These are phyloP conservation scores for Trichechus manatus DNA, from an alignment of 2,113 vertebrate genomes.

Conservation along the genomic window DNA sequence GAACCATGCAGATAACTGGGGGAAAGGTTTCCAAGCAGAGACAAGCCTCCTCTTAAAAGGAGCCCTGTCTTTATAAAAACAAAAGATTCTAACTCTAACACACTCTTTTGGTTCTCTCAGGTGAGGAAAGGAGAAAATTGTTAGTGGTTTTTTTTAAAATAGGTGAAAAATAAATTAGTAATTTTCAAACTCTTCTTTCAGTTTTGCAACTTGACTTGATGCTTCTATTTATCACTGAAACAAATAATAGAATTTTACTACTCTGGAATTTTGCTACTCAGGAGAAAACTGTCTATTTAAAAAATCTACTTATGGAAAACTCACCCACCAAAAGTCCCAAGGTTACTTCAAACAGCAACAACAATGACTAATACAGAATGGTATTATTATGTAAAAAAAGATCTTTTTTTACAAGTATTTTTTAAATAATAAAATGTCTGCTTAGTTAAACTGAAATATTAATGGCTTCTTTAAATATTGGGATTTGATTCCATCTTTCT, in stretches of 20 bases:
- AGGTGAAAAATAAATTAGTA: conserved; percentile 39
- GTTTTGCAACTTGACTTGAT: conserved; percentile 13
- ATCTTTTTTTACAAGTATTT: neutral
- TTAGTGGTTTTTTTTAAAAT: neutral
- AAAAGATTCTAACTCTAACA: neutral
- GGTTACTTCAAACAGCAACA: neutral
- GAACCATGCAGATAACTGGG: fast-evolving
- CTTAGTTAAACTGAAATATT: neutral
- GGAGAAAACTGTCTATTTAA: neutral
- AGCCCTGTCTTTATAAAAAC: neutral
- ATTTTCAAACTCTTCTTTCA: conserved; percentile 53
- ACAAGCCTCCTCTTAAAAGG: neutral
- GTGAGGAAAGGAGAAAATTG: neutral
- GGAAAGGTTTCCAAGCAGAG: neutral
- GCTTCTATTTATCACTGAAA: neutral
- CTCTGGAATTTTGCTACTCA: neutral
- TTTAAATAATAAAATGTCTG: conserved; percentile 22
- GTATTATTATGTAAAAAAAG: neutral
- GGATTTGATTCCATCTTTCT: neutral
- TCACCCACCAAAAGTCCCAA: neutral
- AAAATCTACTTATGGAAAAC: conserved; percentile 43
- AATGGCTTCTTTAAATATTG: neutral
- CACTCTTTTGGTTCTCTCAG: neutral
- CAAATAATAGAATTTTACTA: conserved; percentile 20
- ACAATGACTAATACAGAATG: neutral